Evolutionary conservation across 2,888 invertebrate species (phyloP), one percentile per base, ranked within the genome.

Genomic region (Cacoxenus indagator): DNA sequence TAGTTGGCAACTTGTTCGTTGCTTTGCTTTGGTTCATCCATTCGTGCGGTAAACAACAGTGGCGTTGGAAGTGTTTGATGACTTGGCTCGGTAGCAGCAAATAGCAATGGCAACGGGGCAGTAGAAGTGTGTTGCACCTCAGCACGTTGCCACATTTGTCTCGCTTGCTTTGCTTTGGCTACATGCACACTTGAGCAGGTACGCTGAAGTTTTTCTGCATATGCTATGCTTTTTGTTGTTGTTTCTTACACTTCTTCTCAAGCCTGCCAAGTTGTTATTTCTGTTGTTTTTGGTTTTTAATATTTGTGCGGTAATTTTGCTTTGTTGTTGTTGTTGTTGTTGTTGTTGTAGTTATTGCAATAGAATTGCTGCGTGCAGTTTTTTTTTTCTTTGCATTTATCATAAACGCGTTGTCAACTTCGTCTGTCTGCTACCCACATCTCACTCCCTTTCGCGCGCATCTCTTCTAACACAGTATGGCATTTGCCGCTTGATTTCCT

Each of bases 121-220:
- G 22, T 22, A 22, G 14, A 24, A 19, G 19, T 61, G 43, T 43
- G 24, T 43, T 61, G 24, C 61, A 37, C 37, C 43, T 43, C 9
- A 17, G 48, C 48, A 48, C 48, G 48, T 48, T 48, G 48, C 22
- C 48, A n/a, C 48, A 48, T 19, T 48, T 48, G 14, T 8, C 48
- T 43, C n/a, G 45, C n/a, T 48, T 48, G 4, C 17, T n/a, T 48
- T 48, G 5, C 17, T n/a, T 17, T 48, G 48, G 4, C 1, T 46
- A 17, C 66, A 75, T 75, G 74, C 76, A 78, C 82, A 80, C 83
- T 80, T 75, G 74, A 79, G 72, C 77, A 76, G 71, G 57, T 68
- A 64, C 68, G 46, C 54, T 6, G 19, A 26, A 9, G 45, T 22
- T 59, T 11, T 45, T 11, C 27, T 31, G 17, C 46, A 48, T 48